These are phyloP conservation scores for Sebastes fasciatus DNA, from an alignment of 2,113 vertebrate species.

Conservation along the genomic window DNA sequence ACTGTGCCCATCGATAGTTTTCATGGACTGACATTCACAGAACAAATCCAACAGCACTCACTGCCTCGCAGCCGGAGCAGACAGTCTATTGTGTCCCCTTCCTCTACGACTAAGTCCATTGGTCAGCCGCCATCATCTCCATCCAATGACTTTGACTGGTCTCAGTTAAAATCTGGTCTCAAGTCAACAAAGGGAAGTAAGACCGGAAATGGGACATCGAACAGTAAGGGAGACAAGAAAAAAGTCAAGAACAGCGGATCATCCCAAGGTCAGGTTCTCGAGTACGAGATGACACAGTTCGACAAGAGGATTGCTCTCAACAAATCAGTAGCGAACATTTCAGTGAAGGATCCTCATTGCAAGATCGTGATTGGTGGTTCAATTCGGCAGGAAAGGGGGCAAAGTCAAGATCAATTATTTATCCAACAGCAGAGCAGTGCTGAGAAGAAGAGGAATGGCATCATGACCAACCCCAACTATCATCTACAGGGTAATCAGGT, in stretches of 20 bases:
- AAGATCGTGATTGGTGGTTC: constrained; percentile 88
- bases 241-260: constrained; percentile 86
- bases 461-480: constrained; percentile 99
- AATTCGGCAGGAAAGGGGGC: constrained; percentile 86
- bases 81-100: constrained; percentile 96
- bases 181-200: constrained; percentile 91
- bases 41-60: constrained; percentile 98
- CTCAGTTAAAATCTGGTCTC: constrained; percentile 91
- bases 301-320: constrained; percentile 89
- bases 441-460: constrained; percentile 96
- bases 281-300: constrained; percentile 99
- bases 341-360: constrained; percentile 88
- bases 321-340: constrained; percentile 86
- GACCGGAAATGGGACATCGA: constrained; percentile 84
- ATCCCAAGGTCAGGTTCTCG: constrained; percentile 90
- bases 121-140: constrained; percentile 91
- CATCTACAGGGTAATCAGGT: constrained; percentile 97
- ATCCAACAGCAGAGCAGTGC: constrained; percentile 93
- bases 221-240: constrained; percentile 92
- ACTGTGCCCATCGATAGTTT: constrained; percentile 97
- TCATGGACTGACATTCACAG: constrained; percentile 92
- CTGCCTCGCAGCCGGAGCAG: constrained; percentile 94
- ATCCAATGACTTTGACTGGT: constrained; percentile 94
- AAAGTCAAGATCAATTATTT: constrained; percentile 89
- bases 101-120: constrained; percentile 92